Conservation (phyloP, 1,140 invertebrate genomes). For the Trichoplusia ni region DNA sequence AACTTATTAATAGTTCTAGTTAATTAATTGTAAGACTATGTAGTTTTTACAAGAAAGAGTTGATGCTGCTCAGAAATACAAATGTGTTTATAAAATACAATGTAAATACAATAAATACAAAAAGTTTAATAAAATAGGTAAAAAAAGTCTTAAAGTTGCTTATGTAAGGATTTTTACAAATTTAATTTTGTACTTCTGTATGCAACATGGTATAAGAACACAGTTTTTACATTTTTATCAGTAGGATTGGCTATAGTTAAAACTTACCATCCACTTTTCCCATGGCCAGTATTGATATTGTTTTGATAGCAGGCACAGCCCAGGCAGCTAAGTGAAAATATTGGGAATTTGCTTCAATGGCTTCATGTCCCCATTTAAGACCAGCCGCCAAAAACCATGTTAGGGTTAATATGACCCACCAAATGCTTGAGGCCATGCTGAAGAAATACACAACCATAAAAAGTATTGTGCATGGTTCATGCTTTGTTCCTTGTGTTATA, state of each 20-base stretch:
- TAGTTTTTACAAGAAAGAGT: no score
- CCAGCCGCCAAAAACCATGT: conserved; percentile 99
- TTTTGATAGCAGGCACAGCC: conserved; percentile 95
- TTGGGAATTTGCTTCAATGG: conserved; percentile 98
- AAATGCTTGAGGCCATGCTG: conserved; percentile 97
- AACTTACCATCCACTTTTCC: conserved; percentile 96
- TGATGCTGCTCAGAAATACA: no score
- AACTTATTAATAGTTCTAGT: no score
- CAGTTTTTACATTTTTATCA: not conserved
- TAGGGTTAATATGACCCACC: conserved; percentile 98
- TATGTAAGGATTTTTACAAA: no score
- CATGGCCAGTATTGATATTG: conserved; percentile 95
- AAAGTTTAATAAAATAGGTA: no score
- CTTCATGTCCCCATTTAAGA: conserved; percentile 99
- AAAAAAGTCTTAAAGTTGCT: no score
- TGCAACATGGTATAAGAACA: no score
- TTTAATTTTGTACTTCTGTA: no score
- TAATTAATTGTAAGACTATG: no score
- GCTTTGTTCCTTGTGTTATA: conserved; percentile 95
- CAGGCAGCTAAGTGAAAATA: conserved; percentile 99
- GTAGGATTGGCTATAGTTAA: conserved; percentile 12
- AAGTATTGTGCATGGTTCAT: conserved; percentile 95
- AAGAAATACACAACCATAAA: conserved; percentile 99
- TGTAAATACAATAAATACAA: no score
- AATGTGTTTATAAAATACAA: no score